Base-by-base conservation (phyloP, 2,113 vertebrate genomes). In the Globicephala melas region DNA sequence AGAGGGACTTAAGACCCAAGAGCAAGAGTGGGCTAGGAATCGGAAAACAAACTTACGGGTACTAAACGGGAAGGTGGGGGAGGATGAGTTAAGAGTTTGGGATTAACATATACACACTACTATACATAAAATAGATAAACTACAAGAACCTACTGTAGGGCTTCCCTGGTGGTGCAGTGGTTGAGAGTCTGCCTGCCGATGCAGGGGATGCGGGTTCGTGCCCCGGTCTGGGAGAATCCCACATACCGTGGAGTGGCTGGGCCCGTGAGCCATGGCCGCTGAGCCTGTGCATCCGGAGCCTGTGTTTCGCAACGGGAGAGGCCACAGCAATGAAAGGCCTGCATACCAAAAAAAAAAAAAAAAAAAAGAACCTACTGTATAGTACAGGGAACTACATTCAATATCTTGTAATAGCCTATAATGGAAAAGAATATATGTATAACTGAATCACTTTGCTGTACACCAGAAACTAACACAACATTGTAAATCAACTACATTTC, bases 211-310 rank as follows among this genome's bases (percentile, higher is more conserved):
- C 0, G 1, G 17, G 53, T 55, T 55, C 17, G 0, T 17, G 4
- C 53, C 53, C 6, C 6, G 17, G 53, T 55, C 53, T 1, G 17
- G 53, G 17, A 55, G 17, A 0, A 55, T 55, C 53, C 53, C 17
- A 55, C 53, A 55, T 55, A 17, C 53, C 0, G 5, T 1, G 0
- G 53, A 18, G 53, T 1, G 1, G 17, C 53, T 55, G 17, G 15
- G 53, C 5, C 53, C 5, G 53, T 18, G 53, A 17, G 53, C 53
- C 53, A 55, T 6, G 17, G 17, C 53, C 17, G 6, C 53, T 55
- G 53, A 55, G 47, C 47, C 47, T 14, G 47, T 3, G 47, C 12
- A 0, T 50, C 47, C 3, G 2, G 47, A 50, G 3, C 2, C 47
- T 50, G 12, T 50, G 0, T 3, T 50, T 2, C 11, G 2, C 12